Base-by-base conservation (phyloP, 2,113 vertebrate genomes). In the Salvator merianae region DNA sequence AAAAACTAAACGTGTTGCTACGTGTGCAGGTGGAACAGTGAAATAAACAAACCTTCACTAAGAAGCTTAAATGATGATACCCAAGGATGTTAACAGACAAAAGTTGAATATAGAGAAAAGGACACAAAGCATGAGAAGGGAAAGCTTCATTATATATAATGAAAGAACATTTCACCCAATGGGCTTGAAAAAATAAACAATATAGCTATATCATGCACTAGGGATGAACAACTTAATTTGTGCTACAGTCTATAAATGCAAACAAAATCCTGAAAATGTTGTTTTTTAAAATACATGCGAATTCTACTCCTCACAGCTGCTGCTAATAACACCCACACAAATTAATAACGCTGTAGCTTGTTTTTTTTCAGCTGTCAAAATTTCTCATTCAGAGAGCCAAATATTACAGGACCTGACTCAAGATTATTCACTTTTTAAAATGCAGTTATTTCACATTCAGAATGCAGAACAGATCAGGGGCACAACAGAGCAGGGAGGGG, bases 1-100 rank as follows among this genome's bases (percentile, higher is more conserved):
- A 59, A 90, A 88, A 93, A 90, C 89, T 90, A 91, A 93, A 84
- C 84, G 86, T 93, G 86, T 92, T 88, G 85, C 83, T 93, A 89
- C 94, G 92, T 32, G 79, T 93, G 88, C 87, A 92, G 90, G 86
- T 90, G 86, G 94, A 92, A 90, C 89, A 84, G 62, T 79, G 86
- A 93, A 93, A 91, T 81, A 86, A 90, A 84, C n/a, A 72, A 79
- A 72, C 72, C 73, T 74, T 86, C 89, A 87, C 43, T 85, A 89
- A 93, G 53, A 65, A 22, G 89, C 81, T 79, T 81, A 89, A 83
- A 74, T 87, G 40, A 90, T 0, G 63, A 86, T 75, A 84, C 88
- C 84, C 81, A 78, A 73, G 55, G 84, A 81, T 63, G 76, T 55
- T 80, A 66, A 82, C 77, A 53, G 43, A 20, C 74, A 70, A 68